These are phyloP conservation scores for Plutella xylostella DNA, from an alignment of 2,888 invertebrate genomes.

Conservation along the genomic window DNA sequence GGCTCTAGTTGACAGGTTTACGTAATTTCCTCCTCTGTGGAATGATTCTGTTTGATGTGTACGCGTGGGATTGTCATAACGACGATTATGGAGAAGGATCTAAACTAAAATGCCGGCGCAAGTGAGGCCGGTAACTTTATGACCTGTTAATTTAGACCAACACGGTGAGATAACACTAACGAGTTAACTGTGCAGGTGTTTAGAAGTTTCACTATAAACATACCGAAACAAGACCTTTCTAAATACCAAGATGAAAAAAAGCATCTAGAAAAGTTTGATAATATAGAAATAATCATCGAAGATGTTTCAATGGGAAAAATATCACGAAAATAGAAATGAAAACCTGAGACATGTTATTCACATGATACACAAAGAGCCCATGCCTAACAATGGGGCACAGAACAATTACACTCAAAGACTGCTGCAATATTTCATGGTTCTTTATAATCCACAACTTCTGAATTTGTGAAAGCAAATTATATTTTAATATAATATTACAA, in stretches of 20 bases:
- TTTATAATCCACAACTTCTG: no score
- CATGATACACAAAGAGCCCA: conserved; percentile 33
- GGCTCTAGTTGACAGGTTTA: neutral
- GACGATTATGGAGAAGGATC: no score
- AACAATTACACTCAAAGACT: conserved; percentile 31
- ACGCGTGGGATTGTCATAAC: no score
- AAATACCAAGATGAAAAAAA: neutral
- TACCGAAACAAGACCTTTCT: neutral
- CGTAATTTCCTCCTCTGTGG: neutral
- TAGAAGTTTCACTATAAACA: neutral
- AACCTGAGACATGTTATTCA: conserved; percentile 32
- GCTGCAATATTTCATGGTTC: no score
- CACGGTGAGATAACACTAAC: conserved; percentile 48
- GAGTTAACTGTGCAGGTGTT: conserved; percentile 22
- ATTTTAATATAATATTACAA: no score
- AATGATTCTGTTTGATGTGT: no score
- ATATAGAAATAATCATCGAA: neutral
- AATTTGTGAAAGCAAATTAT: no score
- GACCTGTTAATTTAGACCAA: conserved; percentile 52
- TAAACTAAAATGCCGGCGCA: conserved; percentile 33
- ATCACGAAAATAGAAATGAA: conserved; percentile 23
- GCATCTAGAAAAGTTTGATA: no score
- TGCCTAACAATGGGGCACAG: conserved; percentile 36
- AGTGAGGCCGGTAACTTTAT: conserved; percentile 45
- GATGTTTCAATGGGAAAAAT: conserved; percentile 12